Evolutionary conservation across 2,113 vertebrate species (phyloP).

Genomic region (Redunca redunca): DNA sequence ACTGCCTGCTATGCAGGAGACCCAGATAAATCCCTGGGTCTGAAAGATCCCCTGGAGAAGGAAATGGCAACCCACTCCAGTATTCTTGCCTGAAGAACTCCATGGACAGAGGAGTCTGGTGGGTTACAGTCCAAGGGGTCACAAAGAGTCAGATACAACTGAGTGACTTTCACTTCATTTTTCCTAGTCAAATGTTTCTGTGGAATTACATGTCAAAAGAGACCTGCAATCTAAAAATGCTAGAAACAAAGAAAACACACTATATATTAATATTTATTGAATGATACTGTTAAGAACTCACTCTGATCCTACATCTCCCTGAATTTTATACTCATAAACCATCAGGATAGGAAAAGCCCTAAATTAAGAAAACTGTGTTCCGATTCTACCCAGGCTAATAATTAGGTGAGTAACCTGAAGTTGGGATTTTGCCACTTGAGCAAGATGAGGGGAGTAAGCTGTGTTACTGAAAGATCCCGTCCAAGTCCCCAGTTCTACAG

Average conservation of each 20-base stretch:
- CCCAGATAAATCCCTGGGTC: neutral
- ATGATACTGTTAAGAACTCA: neutral
- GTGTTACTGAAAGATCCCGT: neutral
- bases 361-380: neutral
- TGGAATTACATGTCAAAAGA: neutral
- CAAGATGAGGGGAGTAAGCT: neutral
- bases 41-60: neutral
- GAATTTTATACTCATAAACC: neutral
- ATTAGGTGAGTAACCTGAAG: neutral
- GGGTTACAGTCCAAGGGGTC: neutral
- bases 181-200: constrained; percentile 1
- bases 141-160: neutral
- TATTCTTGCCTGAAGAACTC: neutral
- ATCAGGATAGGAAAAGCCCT: neutral
- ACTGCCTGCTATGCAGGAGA: neutral
- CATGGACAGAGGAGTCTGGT: neutral
- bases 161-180: neutral
- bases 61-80: neutral
- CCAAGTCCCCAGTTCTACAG: neutral
- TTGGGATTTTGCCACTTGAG: neutral
- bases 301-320: neutral
- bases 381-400: neutral
- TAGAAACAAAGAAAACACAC: neutral
- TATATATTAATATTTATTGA: neutral
- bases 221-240: neutral